Base-by-base conservation (phyloP, 2,113 vertebrate species). In the Ageneiosus marmoratus region DNA sequence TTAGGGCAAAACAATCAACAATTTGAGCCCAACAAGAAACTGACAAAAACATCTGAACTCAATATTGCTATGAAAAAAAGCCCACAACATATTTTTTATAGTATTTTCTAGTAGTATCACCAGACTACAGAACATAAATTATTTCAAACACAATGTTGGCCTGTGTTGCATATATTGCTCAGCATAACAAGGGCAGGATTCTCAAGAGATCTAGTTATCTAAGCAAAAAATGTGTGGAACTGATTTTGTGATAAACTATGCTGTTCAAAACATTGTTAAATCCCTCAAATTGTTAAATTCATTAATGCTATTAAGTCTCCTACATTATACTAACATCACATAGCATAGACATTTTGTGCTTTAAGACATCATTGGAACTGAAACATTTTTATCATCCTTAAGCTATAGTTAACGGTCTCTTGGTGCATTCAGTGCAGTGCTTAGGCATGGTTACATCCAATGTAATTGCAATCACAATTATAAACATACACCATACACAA, bases 311-410 rank as follows among this genome's bases (percentile, higher is more conserved):
- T 72, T 44, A 32, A 60, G 24, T 27, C 58, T 80, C 70, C 32
- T 24, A 27, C 37, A 65, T 81, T 24, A 74, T 69, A 76, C 27
- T 22, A 34, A 41, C 72, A 81, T 76, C 16, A 41, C 70, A 67
- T n/a, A 58, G 77, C 50, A 83, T 79, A 51, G 18, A 79, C 22
- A 48, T 67, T 69, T 70, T 84, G 83, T 87, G 83, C 86, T 82
- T 74, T 55, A 32, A 81, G 65, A 81, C 37, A 83, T 46, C 37
- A 24, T 72, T 50, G 29, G 44, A 65, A 67, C 58, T 79, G 69
- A 80, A 80, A 60, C 51, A 37, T 44, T 44, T 84, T 62, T n/a
- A 84, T 63, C 34, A 77, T 77, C 32, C 27, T 81, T 77, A 76
- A 79, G 15, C 32, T 72, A 46, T 10, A 67, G 9, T 46, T 74